phyloP scores from a whole-genome alignment of 2,797 vertebrate genomes.

The Hoplostethus atlanticus region DNA sequence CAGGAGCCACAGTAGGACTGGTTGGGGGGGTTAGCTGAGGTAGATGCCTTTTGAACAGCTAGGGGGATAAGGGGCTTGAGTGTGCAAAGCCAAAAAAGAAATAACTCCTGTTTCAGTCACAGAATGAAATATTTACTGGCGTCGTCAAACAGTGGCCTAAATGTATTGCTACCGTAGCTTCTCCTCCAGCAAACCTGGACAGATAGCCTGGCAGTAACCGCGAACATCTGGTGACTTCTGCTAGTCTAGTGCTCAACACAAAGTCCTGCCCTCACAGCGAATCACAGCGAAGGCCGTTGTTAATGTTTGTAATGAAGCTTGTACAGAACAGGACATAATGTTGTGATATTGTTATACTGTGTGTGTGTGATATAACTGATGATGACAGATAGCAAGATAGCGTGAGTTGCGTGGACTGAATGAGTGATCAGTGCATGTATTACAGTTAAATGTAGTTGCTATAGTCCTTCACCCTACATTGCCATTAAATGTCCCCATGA shows the following conservation, averaged over 20 bases:
- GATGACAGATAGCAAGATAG: conserved; percentile 34
- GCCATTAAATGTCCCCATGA: conserved; percentile 83
- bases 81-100: neutral
- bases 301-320: conserved; percentile 12
- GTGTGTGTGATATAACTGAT: conserved; percentile 16
- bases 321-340: neutral
- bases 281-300: neutral
- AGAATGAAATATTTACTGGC: neutral
- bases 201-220: neutral
- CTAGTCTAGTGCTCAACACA: neutral
- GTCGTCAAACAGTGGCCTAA: neutral
- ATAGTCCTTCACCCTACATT: conserved; percentile 79
- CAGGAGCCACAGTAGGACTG: neutral
- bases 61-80: neutral
- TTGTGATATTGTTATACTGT: conserved; percentile 11
- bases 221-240: conserved; percentile 4
- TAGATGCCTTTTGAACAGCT: neutral
- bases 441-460: conserved; percentile 75
- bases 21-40: neutral
- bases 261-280: no score
- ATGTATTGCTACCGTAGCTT: neutral
- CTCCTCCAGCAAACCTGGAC: neutral
- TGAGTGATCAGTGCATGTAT: conserved; percentile 72
- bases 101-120: neutral
- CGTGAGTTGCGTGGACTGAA: conserved; percentile 48